Conservation (phyloP, 2,113 vertebrate genomes). For the Tauraco erythrolophus region DNA sequence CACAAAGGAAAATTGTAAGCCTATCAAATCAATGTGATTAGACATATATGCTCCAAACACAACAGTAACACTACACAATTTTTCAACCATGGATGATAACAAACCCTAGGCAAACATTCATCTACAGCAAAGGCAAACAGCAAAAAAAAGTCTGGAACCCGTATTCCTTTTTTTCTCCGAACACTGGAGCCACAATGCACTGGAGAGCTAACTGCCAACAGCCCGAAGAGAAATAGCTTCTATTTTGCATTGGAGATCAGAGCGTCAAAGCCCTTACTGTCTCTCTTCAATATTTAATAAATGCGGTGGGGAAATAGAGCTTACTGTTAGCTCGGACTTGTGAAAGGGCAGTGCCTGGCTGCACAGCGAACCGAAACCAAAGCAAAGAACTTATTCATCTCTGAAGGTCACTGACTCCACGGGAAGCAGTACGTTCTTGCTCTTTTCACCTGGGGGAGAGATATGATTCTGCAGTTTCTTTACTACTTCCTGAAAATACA, state of each 20-base stretch:
- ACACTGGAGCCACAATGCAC: neutral
- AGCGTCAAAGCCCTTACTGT: neutral
- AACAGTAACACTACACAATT: neutral
- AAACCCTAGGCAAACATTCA: neutral
- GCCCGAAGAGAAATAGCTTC: neutral
- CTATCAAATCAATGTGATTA: neutral
- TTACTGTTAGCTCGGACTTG: neutral
- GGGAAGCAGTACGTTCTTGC: neutral
- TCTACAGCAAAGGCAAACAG: neutral
- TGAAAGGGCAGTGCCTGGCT: neutral
- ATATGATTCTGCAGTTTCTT: constrained; percentile 59
- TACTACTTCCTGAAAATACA: neutral
- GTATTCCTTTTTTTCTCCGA: neutral
- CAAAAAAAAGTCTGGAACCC: neutral
- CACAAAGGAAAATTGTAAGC: neutral
- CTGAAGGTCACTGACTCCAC: constrained; percentile 60
- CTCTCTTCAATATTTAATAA: neutral
- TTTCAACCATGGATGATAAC: neutral
- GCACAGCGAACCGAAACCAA: neutral
- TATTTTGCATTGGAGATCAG: neutral
- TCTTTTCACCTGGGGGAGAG: neutral
- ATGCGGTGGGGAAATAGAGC: neutral
- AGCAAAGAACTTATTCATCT: constrained; percentile 40
- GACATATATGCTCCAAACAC: neutral
- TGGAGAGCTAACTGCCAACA: neutral